Percentiles rank a stretch among this genome's conserved stretches.
These are phyloP conservation scores for Acrocephalus scirpaceus DNA, from an alignment of 2,797 vertebrate genomes.

Conservation along the genomic window DNA sequence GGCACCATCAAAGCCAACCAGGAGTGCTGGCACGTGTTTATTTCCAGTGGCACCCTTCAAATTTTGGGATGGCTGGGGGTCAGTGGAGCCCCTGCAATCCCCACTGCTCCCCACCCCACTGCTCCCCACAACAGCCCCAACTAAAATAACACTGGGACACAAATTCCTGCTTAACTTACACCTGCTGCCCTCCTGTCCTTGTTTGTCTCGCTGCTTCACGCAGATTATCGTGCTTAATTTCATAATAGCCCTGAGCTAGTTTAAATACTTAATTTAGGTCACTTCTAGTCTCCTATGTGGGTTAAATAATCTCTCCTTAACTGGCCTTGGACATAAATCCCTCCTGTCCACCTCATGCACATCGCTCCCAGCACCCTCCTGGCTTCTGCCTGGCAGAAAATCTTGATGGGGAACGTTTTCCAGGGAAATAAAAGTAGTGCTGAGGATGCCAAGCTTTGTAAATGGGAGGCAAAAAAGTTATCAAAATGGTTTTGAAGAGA, in stretches of 20 bases:
- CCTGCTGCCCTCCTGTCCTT: constrained; percentile 65
- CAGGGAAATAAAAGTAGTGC: neutral
- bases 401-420: neutral
- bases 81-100: neutral
- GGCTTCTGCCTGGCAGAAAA: neutral
- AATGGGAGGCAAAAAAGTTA: neutral
- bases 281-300: constrained; percentile 57
- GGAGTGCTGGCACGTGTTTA: accelerated
- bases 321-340: constrained; percentile 56
- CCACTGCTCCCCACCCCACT: neutral
- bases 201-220: constrained; percentile 54
- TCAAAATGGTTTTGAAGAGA: neutral
- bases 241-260: constrained; percentile 72
- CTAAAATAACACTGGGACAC: neutral
- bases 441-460: neutral
- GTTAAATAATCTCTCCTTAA: constrained; percentile 68
- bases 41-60: neutral
- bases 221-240: constrained; percentile 69
- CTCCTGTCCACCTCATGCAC: constrained; percentile 14
- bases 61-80: neutral
- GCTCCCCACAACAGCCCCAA: neutral
- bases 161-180: constrained; percentile 56
- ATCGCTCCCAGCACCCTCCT: neutral
- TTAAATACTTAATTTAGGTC: constrained; percentile 74
- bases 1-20: neutral